phyloP scores from a whole-genome alignment of 2,888 invertebrate genomes.

The Blera fallax region DNA sequence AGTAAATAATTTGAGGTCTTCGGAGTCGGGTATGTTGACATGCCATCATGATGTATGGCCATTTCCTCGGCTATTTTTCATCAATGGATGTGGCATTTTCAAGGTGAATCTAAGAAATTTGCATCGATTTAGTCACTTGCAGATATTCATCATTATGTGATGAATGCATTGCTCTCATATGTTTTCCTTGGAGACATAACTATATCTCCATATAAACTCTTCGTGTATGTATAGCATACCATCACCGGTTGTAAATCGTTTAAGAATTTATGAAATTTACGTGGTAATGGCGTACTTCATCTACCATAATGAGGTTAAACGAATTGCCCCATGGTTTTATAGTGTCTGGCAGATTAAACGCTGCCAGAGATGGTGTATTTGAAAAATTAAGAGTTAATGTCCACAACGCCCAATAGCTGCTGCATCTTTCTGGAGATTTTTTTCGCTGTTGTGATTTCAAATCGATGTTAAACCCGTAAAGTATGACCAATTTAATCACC shows the following conservation, averaged over 20 bases:
- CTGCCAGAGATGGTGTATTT: background rate
- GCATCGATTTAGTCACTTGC: background rate
- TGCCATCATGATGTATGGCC: conserved; percentile 5
- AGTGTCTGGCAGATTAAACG: background rate
- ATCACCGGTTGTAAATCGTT: conserved; percentile 27
- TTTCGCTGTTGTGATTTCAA: no score
- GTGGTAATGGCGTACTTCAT: background rate
- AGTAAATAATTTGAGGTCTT: conserved; percentile 63
- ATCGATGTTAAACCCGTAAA: no score
- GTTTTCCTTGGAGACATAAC: no score
- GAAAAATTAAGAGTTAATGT: background rate
- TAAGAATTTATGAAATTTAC: conserved; percentile 20
- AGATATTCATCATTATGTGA: no score
- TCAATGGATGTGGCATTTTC: background rate
- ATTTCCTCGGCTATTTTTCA: background rate
- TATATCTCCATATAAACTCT: no score
- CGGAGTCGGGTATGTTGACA: conserved; percentile 7
- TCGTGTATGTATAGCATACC: background rate
- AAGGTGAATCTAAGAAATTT: conserved; percentile 11
- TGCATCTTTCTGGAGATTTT: no score
- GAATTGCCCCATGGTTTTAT: background rate
- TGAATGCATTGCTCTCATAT: no score
- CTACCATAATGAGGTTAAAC: conserved; percentile 27
- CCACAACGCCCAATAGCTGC: no score
- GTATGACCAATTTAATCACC: no score